Conservation (phyloP, 2,888 invertebrate genomes). For the Stenurella melanura region DNA sequence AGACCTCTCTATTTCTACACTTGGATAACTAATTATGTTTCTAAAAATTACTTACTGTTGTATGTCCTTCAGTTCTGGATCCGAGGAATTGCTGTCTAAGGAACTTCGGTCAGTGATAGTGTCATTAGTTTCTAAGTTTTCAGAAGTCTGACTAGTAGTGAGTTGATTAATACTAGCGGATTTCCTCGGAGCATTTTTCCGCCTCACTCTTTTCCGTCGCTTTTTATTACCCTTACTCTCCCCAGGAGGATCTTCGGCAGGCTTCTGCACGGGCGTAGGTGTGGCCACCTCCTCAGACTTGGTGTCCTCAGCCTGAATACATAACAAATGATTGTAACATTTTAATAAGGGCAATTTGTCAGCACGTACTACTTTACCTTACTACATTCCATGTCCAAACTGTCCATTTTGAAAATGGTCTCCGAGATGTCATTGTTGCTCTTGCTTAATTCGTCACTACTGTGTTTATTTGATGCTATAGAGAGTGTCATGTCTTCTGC, state of each 20-base stretch:
- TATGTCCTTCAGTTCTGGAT: slow-evolving; percentile 71
- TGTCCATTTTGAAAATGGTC: slow-evolving; percentile 82
- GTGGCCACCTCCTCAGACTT: slow-evolving; percentile 43
- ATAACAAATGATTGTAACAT: background rate
- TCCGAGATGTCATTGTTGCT: slow-evolving; percentile 73
- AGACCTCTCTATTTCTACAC: too few relatives aligned
- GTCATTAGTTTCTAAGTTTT: slow-evolving; percentile 67
- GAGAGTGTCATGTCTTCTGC: slow-evolving; percentile 69
- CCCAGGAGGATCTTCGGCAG: slow-evolving; percentile 54
- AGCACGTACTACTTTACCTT: slow-evolving; percentile 46
- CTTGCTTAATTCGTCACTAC: slow-evolving; percentile 70
- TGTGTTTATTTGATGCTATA: slow-evolving; percentile 65
- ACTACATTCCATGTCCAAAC: slow-evolving; percentile 74
- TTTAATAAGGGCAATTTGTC: background rate
- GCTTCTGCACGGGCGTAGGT: slow-evolving; percentile 38
- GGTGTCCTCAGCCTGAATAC: slow-evolving; percentile 47
- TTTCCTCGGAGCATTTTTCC: slow-evolving; percentile 85
- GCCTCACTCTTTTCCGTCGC: slow-evolving; percentile 88
- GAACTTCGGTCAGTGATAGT: slow-evolving; percentile 71
- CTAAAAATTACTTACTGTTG: slow-evolving; percentile 60
- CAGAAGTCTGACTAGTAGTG: slow-evolving; percentile 73
- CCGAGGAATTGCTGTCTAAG: slow-evolving; percentile 70
- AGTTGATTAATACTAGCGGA: slow-evolving; percentile 75
- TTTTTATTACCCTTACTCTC: slow-evolving; percentile 81
- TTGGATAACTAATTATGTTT: too few relatives aligned